Evolutionary conservation across 2,113 vertebrate species (phyloP), one percentile per base, ranked within the genome.

Genomic region (Zosterops borbonicus): DNA sequence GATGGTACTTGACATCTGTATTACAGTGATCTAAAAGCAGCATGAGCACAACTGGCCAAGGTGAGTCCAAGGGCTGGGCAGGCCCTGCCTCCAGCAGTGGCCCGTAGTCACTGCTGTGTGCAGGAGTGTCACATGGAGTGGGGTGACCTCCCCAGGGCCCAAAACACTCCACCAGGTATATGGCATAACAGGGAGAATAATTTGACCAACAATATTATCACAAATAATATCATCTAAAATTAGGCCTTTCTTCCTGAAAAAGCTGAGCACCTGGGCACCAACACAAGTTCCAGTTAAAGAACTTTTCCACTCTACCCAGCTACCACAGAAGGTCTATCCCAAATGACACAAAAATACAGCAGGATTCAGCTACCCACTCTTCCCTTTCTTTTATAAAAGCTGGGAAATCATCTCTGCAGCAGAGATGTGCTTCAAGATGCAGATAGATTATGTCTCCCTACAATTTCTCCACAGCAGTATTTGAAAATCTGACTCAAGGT

Each of bases 81-180:
- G 25, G 37, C 28, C n/a, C 63, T 65, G 59, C 50, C 15, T 74
- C 19, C 62, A 55, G 64, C 49, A 64, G 52, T 0, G 18, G 27
- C 28, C 12, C 23, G 15, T 1, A 2, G 37, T 25, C 0, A 0
- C 42, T 28, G 33, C 35, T 39, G 70, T 29, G 59, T 5, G 12
- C 29, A 77, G 9, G 6, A 89, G 6, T 3, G 42, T 0, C 73
- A 20, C 50, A 50, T 0, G 3, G 28, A 41, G 21, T 4, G 27
- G 5, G 68, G 24, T 14, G n/a, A 41, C 12, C 62, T 77, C 23
- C 20, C 35, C 42, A 62, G 25, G 16, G 49, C 58, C 59, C 73
- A 41, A 41, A 87, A 49, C 37, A 63, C 6, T 27, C 70, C 47
- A 47, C 2, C 3, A 2, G 9, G 9, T 25, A 52, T 5, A 19